Evolutionary conservation across 2,113 vertebrate species (phyloP).

Genomic region (Nannospalax galili): DNA sequence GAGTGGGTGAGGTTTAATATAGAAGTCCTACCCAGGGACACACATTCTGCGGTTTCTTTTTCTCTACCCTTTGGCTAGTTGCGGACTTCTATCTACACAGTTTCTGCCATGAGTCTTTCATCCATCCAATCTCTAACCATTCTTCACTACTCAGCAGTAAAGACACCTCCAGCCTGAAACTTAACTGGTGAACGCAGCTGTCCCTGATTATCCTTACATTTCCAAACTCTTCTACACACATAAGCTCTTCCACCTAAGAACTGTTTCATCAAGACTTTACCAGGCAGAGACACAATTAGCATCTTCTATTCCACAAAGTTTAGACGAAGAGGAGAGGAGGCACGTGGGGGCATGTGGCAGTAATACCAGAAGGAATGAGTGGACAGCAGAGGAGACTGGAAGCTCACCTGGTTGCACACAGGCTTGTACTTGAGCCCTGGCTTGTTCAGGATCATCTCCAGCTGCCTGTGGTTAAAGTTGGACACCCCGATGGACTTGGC

Average conservation of each 20-base stretch:
- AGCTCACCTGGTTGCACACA: background rate
- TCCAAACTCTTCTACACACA: background rate
- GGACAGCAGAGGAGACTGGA: background rate
- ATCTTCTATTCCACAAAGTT: too few relatives aligned
- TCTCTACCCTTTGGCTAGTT: too few relatives aligned
- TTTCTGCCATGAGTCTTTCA: background rate
- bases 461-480: background rate
- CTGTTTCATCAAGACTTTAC: too few relatives aligned
- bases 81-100: too few relatives aligned
- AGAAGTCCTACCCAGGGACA: too few relatives aligned
- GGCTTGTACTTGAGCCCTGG: background rate
- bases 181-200: background rate
- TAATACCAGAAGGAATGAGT: background rate
- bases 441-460: background rate
- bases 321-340: background rate
- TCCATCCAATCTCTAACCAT: background rate
- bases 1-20: too few relatives aligned
- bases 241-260: too few relatives aligned
- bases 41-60: too few relatives aligned
- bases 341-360: background rate
- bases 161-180: too few relatives aligned
- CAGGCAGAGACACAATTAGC: background rate
- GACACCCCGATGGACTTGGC: background rate
- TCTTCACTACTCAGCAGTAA: background rate
- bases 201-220: background rate